phyloP scores from a whole-genome alignment of 2,113 vertebrate genomes.

The Calcarius ornatus region DNA sequence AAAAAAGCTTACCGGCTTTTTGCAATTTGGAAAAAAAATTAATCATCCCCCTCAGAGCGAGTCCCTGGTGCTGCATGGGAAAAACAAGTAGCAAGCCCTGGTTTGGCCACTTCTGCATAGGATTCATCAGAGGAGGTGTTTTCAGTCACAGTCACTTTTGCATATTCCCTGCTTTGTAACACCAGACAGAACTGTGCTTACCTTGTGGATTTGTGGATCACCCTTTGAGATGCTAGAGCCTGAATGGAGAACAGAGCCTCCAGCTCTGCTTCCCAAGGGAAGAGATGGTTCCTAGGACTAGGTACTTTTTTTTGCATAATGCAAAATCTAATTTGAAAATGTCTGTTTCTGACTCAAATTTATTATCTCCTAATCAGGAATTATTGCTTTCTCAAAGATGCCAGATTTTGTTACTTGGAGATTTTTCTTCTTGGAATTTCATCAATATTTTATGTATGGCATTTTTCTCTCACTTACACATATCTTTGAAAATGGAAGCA shows the following conservation, averaged over 20 bases:
- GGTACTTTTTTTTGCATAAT: not conserved
- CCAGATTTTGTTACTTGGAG: not conserved
- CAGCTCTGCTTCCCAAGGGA: not conserved
- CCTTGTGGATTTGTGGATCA: not conserved
- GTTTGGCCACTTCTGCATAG: not conserved
- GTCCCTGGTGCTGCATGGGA: not conserved
- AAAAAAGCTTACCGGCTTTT: not conserved
- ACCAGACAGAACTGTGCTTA: not conserved
- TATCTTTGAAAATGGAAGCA: not conserved
- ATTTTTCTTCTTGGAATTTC: not conserved
- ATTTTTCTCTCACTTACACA: not conserved
- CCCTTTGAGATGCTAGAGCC: not conserved
- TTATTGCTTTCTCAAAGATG: not conserved
- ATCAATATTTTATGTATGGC: slow-evolving; percentile 9
- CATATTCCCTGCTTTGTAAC: not conserved
- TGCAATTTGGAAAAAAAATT: not conserved
- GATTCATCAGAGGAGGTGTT: not conserved
- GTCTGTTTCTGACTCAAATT: not conserved
- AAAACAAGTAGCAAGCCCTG: not conserved
- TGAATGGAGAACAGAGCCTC: not conserved
- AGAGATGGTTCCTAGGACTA: not conserved
- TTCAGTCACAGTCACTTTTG: not conserved
- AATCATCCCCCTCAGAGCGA: not conserved
- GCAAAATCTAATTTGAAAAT: not conserved
- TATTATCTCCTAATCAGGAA: not conserved